Evolutionary conservation across 2,888 invertebrate genomes (phyloP), one percentile per base, ranked within the genome.

Genomic region (Dryomyza anilis): DNA sequence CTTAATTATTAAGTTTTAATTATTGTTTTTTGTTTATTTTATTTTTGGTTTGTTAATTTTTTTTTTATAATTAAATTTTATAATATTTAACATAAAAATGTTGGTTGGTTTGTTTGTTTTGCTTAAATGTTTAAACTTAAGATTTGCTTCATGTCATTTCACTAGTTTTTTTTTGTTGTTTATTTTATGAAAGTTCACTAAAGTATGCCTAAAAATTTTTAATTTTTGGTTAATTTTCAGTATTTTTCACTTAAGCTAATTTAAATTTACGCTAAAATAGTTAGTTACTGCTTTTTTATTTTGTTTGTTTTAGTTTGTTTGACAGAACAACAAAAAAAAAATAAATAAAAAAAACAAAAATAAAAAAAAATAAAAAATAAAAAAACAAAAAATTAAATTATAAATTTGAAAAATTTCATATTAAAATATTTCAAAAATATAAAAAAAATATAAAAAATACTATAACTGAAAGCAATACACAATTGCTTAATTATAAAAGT

Each of bases 101-200:
- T 52, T 59, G 7, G 52, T 43, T 58, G 21, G 61, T 53, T 67
- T 67, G 66, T 60, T 66, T 66, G 59, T 68, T 67, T 68, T 64
- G 59, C 63, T 63, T 67, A 63, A n/a, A n/a, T 55, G 25, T 25
- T 64, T 59, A 60, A 29, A 56, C 23, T 30, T 65, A 39, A 56
- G 27, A 14, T 45, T 27, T 46, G 21, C 21, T 10, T 55, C 19
- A 53, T 58, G 57, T 59, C 45, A 52, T 58, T 58, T 64, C 21
- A 21, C 45, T 55, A 53, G 53, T 36, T 58, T 50, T 29, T 64
- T n/a, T n/a, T n/a, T n/a, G n/a, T n/a, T n/a, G n/a, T n/a, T n/a
- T n/a, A n/a, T n/a, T n/a, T n/a, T n/a, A n/a, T n/a, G n/a, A n/a
- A n/a, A n/a, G 14, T 33, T 39, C 50, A 60, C 60, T 60, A 66